phyloP scores from a whole-genome alignment of 1,140 invertebrate species.

The Macrobrachium nipponense region DNA sequence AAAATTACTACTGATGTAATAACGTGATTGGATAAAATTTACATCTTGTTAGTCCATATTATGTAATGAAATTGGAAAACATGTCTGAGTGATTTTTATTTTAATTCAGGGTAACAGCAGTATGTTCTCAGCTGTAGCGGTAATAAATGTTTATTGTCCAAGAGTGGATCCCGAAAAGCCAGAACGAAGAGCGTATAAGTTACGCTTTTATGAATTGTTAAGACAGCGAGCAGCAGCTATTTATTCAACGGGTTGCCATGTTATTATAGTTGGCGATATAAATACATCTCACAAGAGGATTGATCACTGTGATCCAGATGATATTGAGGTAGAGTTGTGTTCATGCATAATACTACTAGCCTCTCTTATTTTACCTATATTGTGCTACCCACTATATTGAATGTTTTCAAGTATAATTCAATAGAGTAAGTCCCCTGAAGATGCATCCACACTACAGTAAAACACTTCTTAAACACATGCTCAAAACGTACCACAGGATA shows the following conservation, averaged over 20 bases:
- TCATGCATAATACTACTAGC: no score
- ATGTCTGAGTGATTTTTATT: background rate
- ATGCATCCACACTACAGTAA: no score
- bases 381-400: no score
- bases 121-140: constrained; percentile 65
- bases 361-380: no score
- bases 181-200: constrained; percentile 71
- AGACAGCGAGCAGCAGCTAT: constrained; percentile 70
- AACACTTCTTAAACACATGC: no score
- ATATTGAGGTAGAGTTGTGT: constrained; percentile 66
- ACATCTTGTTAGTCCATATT: no score
- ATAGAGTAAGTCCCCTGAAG: no score
- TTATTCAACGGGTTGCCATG: constrained; percentile 69
- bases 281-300: constrained; percentile 71
- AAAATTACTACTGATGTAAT: no score
- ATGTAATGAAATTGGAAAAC: no score
- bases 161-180: constrained; percentile 70
- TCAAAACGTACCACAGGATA: no score
- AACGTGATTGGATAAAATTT: no score
- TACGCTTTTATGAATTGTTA: constrained; percentile 71
- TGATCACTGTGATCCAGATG: constrained; percentile 71
- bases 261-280: constrained; percentile 73
- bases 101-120: constrained; percentile 21
- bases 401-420: no score
- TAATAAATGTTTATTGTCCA: constrained; percentile 75